Conservation (phyloP, 2,888 invertebrate species). For the Ypsolopha scabrella region DNA sequence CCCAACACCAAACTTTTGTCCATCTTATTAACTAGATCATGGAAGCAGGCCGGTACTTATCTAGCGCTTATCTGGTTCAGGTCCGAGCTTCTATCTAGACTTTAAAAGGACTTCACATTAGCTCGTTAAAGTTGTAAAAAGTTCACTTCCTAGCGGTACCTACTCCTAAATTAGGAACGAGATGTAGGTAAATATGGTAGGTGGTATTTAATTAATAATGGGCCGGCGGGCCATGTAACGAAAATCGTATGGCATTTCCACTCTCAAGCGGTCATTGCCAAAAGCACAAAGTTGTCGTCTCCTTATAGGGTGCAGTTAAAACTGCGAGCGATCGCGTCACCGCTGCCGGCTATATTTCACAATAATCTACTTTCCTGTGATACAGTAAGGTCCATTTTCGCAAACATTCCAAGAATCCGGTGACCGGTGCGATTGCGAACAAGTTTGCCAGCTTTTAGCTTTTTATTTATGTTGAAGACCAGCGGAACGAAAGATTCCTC, state of each 20-base stretch:
- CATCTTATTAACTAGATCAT: too few relatives aligned
- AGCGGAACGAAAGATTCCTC: background rate
- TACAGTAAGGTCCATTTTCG: conserved; percentile 42
- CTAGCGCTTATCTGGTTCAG: too few relatives aligned
- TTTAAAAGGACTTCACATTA: too few relatives aligned
- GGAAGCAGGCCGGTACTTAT: too few relatives aligned
- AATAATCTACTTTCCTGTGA: background rate
- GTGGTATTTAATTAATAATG: too few relatives aligned
- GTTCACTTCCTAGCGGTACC: too few relatives aligned
- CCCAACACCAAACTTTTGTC: too few relatives aligned
- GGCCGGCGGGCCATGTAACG: conserved; percentile 8
- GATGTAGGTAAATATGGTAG: too few relatives aligned
- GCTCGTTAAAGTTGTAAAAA: too few relatives aligned
- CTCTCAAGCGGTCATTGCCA: conserved; percentile 58
- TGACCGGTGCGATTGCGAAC: conserved; percentile 7
- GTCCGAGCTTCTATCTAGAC: too few relatives aligned
- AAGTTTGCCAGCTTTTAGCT: conserved; percentile 22
- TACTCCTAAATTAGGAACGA: too few relatives aligned
- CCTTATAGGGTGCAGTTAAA: conserved; percentile 60
- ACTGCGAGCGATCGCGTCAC: conserved; percentile 32
- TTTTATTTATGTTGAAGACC: conserved; percentile 23
- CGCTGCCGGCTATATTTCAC: background rate
- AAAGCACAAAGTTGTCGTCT: conserved; percentile 54
- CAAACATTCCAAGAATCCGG: conserved; percentile 4
- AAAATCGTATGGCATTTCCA: conserved; percentile 26